Percentiles rank a stretch among this genome's conserved stretches.
Conservation (phyloP, 2,113 vertebrate species). For the Microcebus murinus region DNA sequence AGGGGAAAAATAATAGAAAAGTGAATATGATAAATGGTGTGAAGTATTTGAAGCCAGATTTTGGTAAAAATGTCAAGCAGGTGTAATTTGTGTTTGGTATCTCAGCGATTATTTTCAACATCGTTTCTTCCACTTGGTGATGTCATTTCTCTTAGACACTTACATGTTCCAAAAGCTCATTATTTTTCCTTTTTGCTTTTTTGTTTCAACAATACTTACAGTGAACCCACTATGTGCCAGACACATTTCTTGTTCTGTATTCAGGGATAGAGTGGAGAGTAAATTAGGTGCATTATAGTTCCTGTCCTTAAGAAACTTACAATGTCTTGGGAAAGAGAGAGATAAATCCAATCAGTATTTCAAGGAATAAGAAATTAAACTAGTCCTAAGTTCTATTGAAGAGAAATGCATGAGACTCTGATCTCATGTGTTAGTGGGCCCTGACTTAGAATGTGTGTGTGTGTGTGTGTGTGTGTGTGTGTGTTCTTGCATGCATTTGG, state of each 20-base stretch:
- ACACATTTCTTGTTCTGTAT: rapidly evolving
- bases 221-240: not conserved
- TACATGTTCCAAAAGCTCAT: not conserved
- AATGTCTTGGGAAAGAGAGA: not conserved
- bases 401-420: not conserved
- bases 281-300: not conserved
- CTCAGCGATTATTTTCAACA: not conserved
- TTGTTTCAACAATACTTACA: not conserved
- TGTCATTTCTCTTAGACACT: not conserved
- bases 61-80: not conserved
- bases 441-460: not conserved
- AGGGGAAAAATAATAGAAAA: not conserved
- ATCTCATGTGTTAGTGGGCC: not conserved
- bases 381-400: not conserved
- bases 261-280: not conserved
- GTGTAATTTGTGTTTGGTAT: not conserved
- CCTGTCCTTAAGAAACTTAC: not conserved
- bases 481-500: not conserved
- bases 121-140: not conserved
- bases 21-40: not conserved
- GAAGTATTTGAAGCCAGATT: not conserved
- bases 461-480: not conserved
- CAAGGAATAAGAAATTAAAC: not conserved
- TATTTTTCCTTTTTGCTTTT: not conserved
- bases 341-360: not conserved